Conservation (phyloP, 1,140 invertebrate species). For the Phthorimaea operculella region DNA sequence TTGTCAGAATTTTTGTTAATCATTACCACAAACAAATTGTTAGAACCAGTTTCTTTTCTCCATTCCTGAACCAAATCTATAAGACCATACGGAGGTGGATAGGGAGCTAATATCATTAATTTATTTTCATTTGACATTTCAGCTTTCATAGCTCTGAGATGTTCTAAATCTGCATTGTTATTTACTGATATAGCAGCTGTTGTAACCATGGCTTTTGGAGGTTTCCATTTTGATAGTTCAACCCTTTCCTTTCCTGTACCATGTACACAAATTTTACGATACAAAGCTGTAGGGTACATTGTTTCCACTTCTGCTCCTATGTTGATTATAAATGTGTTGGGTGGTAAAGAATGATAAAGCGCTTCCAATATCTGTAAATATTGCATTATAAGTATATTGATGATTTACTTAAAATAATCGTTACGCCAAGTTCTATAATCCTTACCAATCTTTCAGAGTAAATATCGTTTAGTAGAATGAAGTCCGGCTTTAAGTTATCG, state of each 20-base stretch:
- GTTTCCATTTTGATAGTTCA: conserved; percentile 16
- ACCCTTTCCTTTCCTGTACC: not conserved
- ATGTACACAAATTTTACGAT: not conserved
- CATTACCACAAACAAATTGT: conserved; percentile 24
- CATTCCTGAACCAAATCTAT: conserved; percentile 46
- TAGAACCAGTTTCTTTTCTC: conserved; percentile 18
- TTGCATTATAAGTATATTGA: not conserved
- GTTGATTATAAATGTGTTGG: not conserved
- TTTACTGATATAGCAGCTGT: conserved; percentile 9
- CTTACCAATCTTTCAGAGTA: not conserved
- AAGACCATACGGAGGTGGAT: conserved; percentile 5
- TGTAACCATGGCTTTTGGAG: not conserved
- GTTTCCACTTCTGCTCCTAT: not conserved
- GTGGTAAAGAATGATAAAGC: not conserved
- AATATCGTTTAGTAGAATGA: not conserved
- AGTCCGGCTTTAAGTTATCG: not conserved
- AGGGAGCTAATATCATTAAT: conserved; percentile 9
- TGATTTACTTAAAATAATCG: not conserved
- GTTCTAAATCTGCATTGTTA: not conserved
- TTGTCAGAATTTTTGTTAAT: conserved; percentile 10
- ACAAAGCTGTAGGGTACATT: not conserved
- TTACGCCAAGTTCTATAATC: not conserved
- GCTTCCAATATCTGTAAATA: not conserved
- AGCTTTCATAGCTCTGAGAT: not conserved
- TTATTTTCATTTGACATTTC: not conserved